These are phyloP conservation scores for Agrilus cyanescens DNA, from an alignment of 2,888 invertebrate genomes.

Conservation along the genomic window DNA sequence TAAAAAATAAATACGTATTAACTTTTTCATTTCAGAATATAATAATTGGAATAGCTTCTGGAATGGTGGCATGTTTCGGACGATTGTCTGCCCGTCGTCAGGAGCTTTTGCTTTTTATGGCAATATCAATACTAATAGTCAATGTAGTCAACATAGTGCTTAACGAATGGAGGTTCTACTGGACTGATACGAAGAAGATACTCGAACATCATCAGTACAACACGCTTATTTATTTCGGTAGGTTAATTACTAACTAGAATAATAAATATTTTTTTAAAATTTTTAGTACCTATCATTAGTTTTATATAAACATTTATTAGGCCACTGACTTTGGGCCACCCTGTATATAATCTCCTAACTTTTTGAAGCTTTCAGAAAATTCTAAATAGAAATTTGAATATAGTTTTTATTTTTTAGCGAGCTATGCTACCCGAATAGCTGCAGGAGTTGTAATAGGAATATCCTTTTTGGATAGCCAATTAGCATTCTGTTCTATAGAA, in stretches of 20 bases:
- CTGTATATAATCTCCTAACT: too few species aligned
- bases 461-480: slow-evolving; percentile 39
- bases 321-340: too few species aligned
- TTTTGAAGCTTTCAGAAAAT: too few species aligned
- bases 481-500: slow-evolving; percentile 39
- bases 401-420: slow-evolving; percentile 31
- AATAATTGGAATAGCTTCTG: slow-evolving; percentile 36
- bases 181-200: slow-evolving; percentile 26
- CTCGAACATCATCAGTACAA: slow-evolving; percentile 28
- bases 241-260: slow-evolving; percentile 14
- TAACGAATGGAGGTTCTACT: slow-evolving; percentile 37
- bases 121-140: slow-evolving; percentile 43
- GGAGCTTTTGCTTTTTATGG: slow-evolving; percentile 37
- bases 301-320: neutral
- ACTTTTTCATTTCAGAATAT: slow-evolving; percentile 34
- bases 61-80: slow-evolving; percentile 38
- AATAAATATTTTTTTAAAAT: neutral
- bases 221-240: slow-evolving; percentile 34
- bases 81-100: slow-evolving; percentile 34
- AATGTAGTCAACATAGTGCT: slow-evolving; percentile 41
- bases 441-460: slow-evolving; percentile 34
- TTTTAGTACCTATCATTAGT: neutral
- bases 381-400: too few species aligned
- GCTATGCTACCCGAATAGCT: slow-evolving; percentile 37
- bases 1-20: neutral